Percentiles rank a stretch among this genome's conserved stretches.
Evolutionary conservation across 2,888 invertebrate species (phyloP).

Genomic region (Xylocampa areola): DNA sequence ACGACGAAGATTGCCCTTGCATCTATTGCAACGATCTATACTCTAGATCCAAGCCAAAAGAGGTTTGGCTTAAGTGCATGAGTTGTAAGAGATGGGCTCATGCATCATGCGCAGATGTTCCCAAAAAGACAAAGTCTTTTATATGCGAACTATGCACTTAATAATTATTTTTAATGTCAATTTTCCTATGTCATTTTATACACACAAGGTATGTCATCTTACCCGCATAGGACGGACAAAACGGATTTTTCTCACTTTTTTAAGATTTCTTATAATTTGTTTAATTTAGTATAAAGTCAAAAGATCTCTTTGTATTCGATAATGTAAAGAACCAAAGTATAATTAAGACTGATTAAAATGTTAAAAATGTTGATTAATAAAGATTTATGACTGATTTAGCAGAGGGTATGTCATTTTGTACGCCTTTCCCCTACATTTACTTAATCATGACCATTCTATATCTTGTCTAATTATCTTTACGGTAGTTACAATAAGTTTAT

Average conservation of each 20-base stretch:
- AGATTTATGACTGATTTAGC: slow-evolving; percentile 29
- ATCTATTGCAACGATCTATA: slow-evolving; percentile 56
- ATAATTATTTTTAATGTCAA: too few relatives aligned
- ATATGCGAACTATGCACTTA: slow-evolving; percentile 20
- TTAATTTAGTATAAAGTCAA: slow-evolving; percentile 16
- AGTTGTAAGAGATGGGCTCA: slow-evolving; percentile 47
- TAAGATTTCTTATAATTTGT: slow-evolving; percentile 14
- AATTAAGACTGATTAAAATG: slow-evolving; percentile 22
- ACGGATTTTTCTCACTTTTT: too few relatives aligned
- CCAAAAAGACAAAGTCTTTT: slow-evolving; percentile 33
- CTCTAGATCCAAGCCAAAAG: slow-evolving; percentile 51
- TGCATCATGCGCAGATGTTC: slow-evolving; percentile 50
- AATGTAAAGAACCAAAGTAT: slow-evolving; percentile 33
- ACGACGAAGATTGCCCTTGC: slow-evolving; percentile 51
- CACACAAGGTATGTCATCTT: too few relatives aligned
- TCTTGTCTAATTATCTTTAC: too few relatives aligned
- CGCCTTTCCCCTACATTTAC: slow-evolving; percentile 11
- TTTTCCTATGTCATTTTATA: too few relatives aligned
- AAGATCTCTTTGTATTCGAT: slow-evolving; percentile 19
- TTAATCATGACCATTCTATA: too few relatives aligned
- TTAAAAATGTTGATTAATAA: slow-evolving; percentile 29
- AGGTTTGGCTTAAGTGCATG: slow-evolving; percentile 47
- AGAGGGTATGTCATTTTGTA: slow-evolving; percentile 24
- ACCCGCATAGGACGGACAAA: slow-evolving; percentile 17
- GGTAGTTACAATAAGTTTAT: too few relatives aligned